phyloP scores from a whole-genome alignment of 2,888 invertebrate genomes.

The Xylocampa areola region DNA sequence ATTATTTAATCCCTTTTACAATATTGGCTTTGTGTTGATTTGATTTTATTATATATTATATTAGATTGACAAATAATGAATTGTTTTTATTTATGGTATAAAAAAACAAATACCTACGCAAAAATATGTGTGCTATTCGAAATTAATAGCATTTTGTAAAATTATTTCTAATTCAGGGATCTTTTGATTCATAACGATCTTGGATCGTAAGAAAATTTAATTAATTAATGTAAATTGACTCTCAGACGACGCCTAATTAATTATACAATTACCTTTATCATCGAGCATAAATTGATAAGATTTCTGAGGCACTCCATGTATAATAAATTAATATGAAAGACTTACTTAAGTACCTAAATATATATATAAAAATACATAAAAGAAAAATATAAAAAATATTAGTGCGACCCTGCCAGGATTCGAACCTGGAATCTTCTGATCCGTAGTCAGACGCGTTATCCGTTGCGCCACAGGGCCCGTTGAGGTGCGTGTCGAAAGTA shows the following conservation, averaged over 20 bases:
- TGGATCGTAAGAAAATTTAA: conserved; percentile 26
- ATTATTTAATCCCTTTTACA: too few relatives aligned
- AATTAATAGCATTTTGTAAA: too few relatives aligned
- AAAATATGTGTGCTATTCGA: too few relatives aligned
- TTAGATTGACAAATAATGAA: too few relatives aligned
- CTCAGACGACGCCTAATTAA: conserved; percentile 21
- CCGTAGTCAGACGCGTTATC: conserved; percentile 93
- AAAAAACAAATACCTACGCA: too few relatives aligned
- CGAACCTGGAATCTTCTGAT: conserved; percentile 93
- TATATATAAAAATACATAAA: background rate
- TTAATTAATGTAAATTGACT: conserved; percentile 40
- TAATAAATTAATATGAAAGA: background rate
- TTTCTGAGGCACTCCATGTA: conserved; percentile 9
- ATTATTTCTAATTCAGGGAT: conserved; percentile 9
- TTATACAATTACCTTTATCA: conserved; percentile 40
- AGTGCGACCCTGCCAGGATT: conserved; percentile 90
- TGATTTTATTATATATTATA: too few relatives aligned
- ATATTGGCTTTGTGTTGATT: too few relatives aligned
- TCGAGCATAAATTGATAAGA: conserved; percentile 18
- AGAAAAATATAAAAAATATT: conserved; percentile 45
- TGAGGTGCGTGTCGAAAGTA: conserved; percentile 1
- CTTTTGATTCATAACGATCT: conserved; percentile 24
- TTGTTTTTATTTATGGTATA: too few relatives aligned
- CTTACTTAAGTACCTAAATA: too few relatives aligned
- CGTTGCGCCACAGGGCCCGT: conserved; percentile 91